A percentile compares a stretch with the other conserved stretches of the same genome.
Conservation (phyloP, 2,113 vertebrate genomes). For the Erinaceus europaeus region DNA sequence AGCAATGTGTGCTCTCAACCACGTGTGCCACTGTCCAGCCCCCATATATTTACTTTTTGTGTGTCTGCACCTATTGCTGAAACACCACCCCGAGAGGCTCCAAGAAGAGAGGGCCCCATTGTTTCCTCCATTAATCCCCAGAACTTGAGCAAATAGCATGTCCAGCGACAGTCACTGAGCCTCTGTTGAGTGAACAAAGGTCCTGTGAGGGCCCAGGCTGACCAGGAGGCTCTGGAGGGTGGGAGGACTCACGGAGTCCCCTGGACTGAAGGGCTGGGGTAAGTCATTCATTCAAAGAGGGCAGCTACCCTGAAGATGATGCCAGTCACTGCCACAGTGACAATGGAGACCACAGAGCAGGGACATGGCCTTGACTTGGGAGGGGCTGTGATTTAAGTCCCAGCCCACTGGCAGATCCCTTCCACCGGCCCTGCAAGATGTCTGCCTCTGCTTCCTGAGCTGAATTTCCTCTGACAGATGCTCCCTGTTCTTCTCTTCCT, state of each 20-base stretch:
- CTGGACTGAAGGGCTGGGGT: too few species aligned
- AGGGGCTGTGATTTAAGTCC: neutral
- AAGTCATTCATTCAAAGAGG: too few species aligned
- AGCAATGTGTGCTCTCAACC: too few species aligned
- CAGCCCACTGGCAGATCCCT: neutral
- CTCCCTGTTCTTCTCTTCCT: neutral
- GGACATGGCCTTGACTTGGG: neutral
- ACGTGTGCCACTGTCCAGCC: too few species aligned
- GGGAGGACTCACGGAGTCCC: too few species aligned
- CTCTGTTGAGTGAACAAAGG: neutral
- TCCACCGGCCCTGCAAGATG: neutral
- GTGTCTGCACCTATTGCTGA: neutral
- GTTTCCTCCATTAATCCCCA: neutral
- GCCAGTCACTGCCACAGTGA: too few species aligned
- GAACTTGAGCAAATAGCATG: neutral
- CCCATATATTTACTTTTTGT: too few species aligned
- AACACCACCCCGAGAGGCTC: neutral
- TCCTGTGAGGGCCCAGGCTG: neutral
- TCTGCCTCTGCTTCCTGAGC: neutral
- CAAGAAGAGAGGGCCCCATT: neutral
- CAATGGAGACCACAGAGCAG: neutral
- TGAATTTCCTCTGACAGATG: slow-evolving; percentile 26
- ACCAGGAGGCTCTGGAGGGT: neutral
- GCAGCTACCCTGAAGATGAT: too few species aligned
- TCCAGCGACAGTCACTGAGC: neutral